Percentiles rank a stretch among this genome's conserved stretches.
phyloP scores from a whole-genome alignment of 1,140 invertebrate genomes.

The Diorhabda carinulata region DNA sequence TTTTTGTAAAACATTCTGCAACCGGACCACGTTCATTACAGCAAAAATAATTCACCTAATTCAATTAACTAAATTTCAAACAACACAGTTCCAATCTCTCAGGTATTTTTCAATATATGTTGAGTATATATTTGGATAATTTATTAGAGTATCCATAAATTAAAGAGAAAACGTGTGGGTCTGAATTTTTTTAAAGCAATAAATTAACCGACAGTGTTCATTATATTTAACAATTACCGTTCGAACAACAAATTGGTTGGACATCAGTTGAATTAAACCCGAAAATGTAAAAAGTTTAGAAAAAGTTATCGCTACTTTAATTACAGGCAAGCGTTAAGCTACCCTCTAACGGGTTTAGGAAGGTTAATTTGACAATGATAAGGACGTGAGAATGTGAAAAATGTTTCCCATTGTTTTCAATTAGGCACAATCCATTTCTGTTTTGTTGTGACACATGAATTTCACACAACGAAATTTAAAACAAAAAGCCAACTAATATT shows the following conservation, averaged over 20 bases:
- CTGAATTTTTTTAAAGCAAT: background rate
- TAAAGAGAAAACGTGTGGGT: no score
- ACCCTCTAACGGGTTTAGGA: background rate
- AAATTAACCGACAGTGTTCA: background rate
- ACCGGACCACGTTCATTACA: no score
- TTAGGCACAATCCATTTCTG: background rate
- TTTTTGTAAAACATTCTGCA: no score
- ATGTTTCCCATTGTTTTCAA: background rate
- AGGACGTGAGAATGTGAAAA: background rate
- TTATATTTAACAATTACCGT: background rate
- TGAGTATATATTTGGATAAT: no score
- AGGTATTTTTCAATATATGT: no score
- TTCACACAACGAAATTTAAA: no score
- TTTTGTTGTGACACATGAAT: no score
- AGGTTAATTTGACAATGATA: background rate
- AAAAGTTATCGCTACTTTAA: slow-evolving; percentile 3
- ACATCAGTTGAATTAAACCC: background rate
- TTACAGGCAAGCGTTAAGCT: background rate
- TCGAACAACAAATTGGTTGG: background rate
- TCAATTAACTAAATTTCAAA: background rate
- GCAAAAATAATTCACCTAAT: background rate
- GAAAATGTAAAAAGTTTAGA: background rate
- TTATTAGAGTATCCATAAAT: no score
- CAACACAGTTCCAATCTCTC: background rate
- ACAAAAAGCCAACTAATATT: no score